A percentile compares a stretch with the other conserved stretches of the same genome.
Evolutionary conservation across 2,113 vertebrate species (phyloP).

Genomic region (Hystrix brachyura): DNA sequence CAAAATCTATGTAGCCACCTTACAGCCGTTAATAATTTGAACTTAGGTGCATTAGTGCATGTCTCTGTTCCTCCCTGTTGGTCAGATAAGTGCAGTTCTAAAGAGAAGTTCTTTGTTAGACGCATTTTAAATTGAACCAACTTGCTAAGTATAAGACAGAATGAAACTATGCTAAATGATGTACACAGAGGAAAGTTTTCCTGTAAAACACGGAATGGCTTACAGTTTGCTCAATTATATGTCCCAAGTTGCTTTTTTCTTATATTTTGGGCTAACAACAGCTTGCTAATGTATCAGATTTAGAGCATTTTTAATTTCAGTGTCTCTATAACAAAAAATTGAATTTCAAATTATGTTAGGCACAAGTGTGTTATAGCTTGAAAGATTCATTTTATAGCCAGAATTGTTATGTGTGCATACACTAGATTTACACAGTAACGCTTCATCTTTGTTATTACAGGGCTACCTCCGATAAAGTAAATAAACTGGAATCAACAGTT

Average conservation of each 20-base stretch:
- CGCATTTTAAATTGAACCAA: background rate
- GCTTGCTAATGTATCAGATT: background rate
- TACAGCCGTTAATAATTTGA: constrained; percentile 15
- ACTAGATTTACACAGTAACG: constrained; percentile 15
- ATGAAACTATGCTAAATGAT: background rate
- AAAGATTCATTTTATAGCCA: constrained; percentile 5
- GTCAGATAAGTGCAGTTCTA: background rate
- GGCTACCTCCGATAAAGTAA: constrained; percentile 93
- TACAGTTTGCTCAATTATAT: background rate
- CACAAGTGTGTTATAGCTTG: background rate
- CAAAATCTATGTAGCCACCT: background rate
- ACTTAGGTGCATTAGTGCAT: background rate
- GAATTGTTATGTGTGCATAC: background rate
- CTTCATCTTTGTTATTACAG: constrained; percentile 69
- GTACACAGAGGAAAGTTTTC: background rate
- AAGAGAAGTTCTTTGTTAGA: constrained; percentile 20
- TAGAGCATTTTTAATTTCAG: constrained; percentile 46
- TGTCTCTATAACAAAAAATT: constrained; percentile 28
- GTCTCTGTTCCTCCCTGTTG: background rate
- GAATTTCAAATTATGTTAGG: background rate
- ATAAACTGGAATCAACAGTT: constrained; percentile 95
- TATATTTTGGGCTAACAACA: background rate
- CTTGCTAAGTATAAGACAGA: background rate
- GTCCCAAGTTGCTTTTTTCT: constrained; percentile 32
- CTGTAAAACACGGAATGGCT: background rate